These are phyloP conservation scores for Thalassophryne amazonica DNA, from an alignment of 2,797 vertebrate species.

Conservation along the genomic window DNA sequence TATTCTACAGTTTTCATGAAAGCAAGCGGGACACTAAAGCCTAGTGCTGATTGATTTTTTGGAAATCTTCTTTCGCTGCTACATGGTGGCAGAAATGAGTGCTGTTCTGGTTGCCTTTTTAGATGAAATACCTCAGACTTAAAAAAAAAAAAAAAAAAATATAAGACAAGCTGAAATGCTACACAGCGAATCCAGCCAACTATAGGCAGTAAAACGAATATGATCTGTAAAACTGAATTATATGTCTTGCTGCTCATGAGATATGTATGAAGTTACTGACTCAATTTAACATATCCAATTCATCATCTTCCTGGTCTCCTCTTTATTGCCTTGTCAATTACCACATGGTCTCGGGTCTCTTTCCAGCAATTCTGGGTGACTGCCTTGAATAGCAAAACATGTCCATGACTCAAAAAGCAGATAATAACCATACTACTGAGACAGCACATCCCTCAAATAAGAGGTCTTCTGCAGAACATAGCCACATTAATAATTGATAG, in stretches of 20 bases:
- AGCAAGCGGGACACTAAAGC: too few species aligned
- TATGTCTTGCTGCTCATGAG: constrained; percentile 49
- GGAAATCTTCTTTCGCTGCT: too few species aligned
- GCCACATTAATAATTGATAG: constrained; percentile 74
- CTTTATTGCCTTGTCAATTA: constrained; percentile 71
- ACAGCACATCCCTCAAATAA: constrained; percentile 69
- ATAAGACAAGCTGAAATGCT: neutral
- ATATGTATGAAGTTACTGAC: constrained; percentile 68
- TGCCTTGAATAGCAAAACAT: constrained; percentile 57
- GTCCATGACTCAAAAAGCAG: constrained; percentile 66
- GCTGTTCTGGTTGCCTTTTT: too few species aligned
- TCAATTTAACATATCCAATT: constrained; percentile 61
- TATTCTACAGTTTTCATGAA: too few species aligned
- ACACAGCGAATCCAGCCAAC: too few species aligned
- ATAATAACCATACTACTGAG: constrained; percentile 70
- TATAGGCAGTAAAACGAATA: constrained; percentile 32
- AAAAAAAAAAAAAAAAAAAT: too few species aligned
- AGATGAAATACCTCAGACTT: too few species aligned
- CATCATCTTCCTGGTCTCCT: constrained; percentile 60
- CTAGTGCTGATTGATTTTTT: too few species aligned
- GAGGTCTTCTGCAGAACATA: constrained; percentile 62
- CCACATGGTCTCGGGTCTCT: constrained; percentile 47
- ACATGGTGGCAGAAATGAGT: too few species aligned
- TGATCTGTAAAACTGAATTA: constrained; percentile 40
- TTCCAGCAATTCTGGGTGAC: constrained; percentile 35